These are phyloP conservation scores for Ispidina lecontei DNA, from an alignment of 2,797 vertebrate genomes.

Conservation along the genomic window DNA sequence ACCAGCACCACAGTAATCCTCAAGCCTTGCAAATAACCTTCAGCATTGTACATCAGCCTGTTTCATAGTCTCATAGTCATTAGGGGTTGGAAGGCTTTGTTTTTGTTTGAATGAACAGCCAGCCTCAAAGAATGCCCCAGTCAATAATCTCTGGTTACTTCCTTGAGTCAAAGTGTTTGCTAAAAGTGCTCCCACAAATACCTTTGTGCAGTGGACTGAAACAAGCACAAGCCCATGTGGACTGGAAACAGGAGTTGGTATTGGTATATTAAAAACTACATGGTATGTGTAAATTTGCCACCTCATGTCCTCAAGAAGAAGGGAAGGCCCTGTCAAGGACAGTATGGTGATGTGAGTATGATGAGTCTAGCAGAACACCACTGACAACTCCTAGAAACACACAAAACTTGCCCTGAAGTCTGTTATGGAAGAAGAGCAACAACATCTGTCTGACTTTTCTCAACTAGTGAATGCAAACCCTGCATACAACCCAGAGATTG, in stretches of 20 bases:
- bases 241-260: not conserved
- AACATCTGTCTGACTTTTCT: not conserved
- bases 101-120: not conserved
- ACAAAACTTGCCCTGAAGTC: not conserved
- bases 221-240: not conserved
- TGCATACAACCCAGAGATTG: fast-evolving
- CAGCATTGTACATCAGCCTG: fast-evolving
- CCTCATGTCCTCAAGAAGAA: not conserved
- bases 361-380: not conserved
- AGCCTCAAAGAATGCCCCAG: not conserved
- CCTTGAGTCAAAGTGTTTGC: not conserved
- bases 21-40: not conserved
- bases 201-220: not conserved
- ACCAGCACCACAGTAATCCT: not conserved
- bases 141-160: not conserved
- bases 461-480: not conserved
- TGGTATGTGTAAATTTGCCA: not conserved
- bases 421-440: not conserved
- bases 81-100: too few relatives aligned
- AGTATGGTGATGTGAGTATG: not conserved
- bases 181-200: not conserved
- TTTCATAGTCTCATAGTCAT: too few relatives aligned
- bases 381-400: not conserved
- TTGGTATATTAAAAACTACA: not conserved
- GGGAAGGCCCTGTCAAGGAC: not conserved